A percentile compares a stretch with the other conserved stretches of the same genome.
phyloP scores from a whole-genome alignment of 2,797 vertebrate genomes.

The Tinamus major region DNA sequence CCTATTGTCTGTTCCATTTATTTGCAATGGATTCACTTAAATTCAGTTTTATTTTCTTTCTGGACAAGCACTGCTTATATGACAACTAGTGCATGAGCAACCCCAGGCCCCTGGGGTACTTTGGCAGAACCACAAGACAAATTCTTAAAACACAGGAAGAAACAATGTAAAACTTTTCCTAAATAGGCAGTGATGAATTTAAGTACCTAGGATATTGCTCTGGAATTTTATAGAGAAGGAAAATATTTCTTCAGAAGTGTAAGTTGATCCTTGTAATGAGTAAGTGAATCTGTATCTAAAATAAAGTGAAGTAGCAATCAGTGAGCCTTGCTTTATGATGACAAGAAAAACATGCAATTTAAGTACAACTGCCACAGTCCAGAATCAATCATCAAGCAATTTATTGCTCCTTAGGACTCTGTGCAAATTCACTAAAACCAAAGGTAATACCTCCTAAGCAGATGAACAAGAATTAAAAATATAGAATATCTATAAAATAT shows the following conservation, averaged over 20 bases:
- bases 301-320: not conserved
- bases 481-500: too few species aligned
- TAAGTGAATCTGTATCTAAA: not conserved
- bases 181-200: not conserved
- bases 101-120: not conserved
- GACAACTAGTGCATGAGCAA: not conserved
- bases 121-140: not conserved
- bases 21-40: not conserved
- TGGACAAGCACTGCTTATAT: not conserved
- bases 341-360: not conserved
- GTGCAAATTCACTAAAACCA: not conserved
- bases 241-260: not conserved
- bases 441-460: not conserved
- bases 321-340: not conserved
- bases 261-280: not conserved
- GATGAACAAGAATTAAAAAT: not conserved
- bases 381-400: not conserved
- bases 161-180: accelerated
- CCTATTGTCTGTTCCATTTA: not conserved
- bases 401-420: not conserved
- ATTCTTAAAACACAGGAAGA: not conserved
- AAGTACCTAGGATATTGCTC: not conserved
- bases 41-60: not conserved
- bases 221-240: not conserved
- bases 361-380: not conserved